Conservation (phyloP, 2,888 invertebrate species). For the Lepidochrysops patricia region DNA sequence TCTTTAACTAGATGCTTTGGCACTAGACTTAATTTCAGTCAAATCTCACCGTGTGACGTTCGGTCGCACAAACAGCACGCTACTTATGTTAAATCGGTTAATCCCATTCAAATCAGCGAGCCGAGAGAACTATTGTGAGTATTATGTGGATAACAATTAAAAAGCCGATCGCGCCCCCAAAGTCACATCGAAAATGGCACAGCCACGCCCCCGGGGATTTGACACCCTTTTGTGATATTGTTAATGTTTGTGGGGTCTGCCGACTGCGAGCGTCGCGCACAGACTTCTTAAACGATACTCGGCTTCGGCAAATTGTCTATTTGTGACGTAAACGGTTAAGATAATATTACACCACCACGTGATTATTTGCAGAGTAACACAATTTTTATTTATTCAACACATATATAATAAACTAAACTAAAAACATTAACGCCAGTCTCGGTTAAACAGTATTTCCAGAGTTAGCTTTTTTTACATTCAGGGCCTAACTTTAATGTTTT, state of each 20-base stretch:
- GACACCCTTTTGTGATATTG: slow-evolving; percentile 16
- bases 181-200: slow-evolving; percentile 28
- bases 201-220: slow-evolving; percentile 29
- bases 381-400: too few species aligned
- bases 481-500: too few species aligned
- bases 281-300: not conserved
- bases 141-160: slow-evolving; percentile 26
- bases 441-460: too few species aligned
- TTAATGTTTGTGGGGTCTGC: slow-evolving; percentile 15
- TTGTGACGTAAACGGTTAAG: not conserved
- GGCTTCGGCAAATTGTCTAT: not conserved
- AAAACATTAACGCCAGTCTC: too few species aligned
- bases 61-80: not conserved
- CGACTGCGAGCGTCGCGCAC: not conserved
- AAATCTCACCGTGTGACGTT: not conserved
- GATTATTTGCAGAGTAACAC: too few species aligned
- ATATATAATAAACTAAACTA: too few species aligned
- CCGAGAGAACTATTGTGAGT: slow-evolving; percentile 23
- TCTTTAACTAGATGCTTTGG: too few species aligned
- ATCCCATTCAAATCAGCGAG: slow-evolving; percentile 10
- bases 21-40: too few species aligned
- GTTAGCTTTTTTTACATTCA: too few species aligned
- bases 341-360: too few species aligned
- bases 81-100: slow-evolving; percentile 5
- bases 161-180: slow-evolving; percentile 28